Conservation (phyloP, 2,113 vertebrate genomes). For the Riparia riparia region DNA sequence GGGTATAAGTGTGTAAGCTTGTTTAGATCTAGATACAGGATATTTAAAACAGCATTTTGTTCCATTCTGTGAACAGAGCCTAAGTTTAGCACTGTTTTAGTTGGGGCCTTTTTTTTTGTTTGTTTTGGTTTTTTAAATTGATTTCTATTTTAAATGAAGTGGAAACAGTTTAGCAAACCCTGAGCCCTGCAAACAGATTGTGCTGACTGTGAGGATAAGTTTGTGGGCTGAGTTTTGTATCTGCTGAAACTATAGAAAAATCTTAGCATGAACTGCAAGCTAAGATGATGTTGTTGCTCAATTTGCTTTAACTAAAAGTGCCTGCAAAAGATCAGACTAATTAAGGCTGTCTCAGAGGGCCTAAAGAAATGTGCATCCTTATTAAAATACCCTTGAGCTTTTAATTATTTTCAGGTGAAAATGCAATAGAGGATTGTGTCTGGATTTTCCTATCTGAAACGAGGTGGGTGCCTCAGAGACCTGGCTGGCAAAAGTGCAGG, state of each 20-base stretch:
- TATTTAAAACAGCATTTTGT: not conserved
- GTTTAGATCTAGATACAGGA: not conserved
- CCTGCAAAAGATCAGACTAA: slow-evolving; percentile 35
- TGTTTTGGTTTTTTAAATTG: not conserved
- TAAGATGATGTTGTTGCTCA: slow-evolving; percentile 18
- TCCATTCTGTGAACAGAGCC: not conserved
- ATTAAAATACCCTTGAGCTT: slow-evolving; percentile 26
- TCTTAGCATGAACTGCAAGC: not conserved
- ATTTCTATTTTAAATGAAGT: not conserved
- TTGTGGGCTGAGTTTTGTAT: slow-evolving; percentile 2
- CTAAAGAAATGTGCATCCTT: slow-evolving; percentile 5
- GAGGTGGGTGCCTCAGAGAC: not conserved
- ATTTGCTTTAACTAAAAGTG: slow-evolving; percentile 26
- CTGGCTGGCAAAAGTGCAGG: not conserved
- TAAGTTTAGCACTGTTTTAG: not conserved
- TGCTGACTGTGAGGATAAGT: slow-evolving; percentile 28
- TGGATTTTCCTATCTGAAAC: not conserved
- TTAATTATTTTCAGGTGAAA: slow-evolving; percentile 46
- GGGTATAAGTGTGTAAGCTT: not conserved
- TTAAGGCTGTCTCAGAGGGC: slow-evolving; percentile 8
- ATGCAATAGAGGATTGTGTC: not conserved
- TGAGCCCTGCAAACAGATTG: not conserved
- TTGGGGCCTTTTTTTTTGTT: not conserved
- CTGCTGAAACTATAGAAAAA: slow-evolving; percentile 43
- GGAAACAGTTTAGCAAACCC: slow-evolving; percentile 5